Evolutionary conservation across 2,113 vertebrate genomes (phyloP).

Genomic region (Lophotis ruficrista): DNA sequence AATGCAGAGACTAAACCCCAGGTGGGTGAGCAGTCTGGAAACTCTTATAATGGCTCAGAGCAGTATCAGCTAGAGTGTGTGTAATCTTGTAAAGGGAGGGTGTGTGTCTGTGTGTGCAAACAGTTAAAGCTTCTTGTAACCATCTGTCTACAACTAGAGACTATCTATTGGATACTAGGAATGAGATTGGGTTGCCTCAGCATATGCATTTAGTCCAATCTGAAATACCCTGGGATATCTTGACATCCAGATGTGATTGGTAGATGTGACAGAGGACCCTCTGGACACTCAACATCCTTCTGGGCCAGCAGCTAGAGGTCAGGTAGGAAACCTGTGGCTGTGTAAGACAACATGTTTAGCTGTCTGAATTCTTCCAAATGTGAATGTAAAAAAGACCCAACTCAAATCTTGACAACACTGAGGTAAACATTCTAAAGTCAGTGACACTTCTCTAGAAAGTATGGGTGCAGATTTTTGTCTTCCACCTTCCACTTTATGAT

Average conservation of each 20-base stretch:
- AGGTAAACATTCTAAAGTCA: background rate
- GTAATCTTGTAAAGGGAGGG: rapidly evolving
- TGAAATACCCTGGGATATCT: background rate
- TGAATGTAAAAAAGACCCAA: background rate
- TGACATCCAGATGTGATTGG: background rate
- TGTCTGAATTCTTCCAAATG: background rate
- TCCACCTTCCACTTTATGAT: background rate
- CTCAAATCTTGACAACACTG: background rate
- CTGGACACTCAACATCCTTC: background rate
- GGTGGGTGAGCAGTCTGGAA: background rate
- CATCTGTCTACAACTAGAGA: rapidly evolving
- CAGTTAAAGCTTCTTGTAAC: background rate
- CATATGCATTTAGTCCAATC: background rate
- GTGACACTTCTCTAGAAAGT: background rate
- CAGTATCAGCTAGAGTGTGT: background rate
- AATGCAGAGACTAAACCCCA: background rate
- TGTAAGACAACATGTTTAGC: background rate
- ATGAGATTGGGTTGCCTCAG: background rate
- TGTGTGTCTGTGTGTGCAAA: background rate
- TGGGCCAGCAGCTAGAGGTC: background rate
- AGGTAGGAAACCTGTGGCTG: background rate
- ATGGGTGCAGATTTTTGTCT: background rate
- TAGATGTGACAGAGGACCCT: background rate
- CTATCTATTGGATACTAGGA: background rate
- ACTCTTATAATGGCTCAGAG: background rate